Percentiles rank a stretch among this genome's conserved stretches.
Evolutionary conservation across 2,888 invertebrate species (phyloP).

Genomic region (Plebejus argus): DNA sequence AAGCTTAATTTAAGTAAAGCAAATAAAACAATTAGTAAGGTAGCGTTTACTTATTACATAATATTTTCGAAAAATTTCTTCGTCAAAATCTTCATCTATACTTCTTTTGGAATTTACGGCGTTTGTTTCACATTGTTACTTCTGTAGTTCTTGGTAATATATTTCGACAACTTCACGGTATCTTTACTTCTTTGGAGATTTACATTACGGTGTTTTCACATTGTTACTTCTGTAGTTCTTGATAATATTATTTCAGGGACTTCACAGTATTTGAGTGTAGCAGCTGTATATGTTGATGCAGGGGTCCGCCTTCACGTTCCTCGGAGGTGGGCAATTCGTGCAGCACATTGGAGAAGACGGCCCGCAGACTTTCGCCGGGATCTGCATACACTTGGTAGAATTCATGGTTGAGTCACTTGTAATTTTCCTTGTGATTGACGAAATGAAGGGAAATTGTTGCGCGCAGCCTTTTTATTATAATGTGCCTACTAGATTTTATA

Average conservation of each 20-base stretch:
- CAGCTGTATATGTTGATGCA: conserved; percentile 75
- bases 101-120: neutral
- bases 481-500: conserved; percentile 38
- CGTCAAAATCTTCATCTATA: neutral
- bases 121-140: neutral
- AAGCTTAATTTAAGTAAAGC: neutral
- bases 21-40: neutral
- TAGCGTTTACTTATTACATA: neutral
- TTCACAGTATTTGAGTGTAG: conserved; percentile 70
- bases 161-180: too few relatives aligned
- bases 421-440: conserved; percentile 23
- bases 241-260: neutral
- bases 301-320: conserved; percentile 58
- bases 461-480: conserved; percentile 39
- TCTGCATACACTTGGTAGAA: conserved; percentile 43
- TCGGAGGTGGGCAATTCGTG: conserved; percentile 50
- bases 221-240: neutral
- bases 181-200: neutral
- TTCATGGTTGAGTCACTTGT: conserved; percentile 37
- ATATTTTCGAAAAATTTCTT: neutral
- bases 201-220: neutral
- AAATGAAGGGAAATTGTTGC: conserved; percentile 36
- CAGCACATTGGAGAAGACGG: conserved; percentile 49
- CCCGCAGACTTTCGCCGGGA: conserved; percentile 37
- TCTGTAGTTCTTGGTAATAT: neutral